Percentiles rank a stretch among this genome's conserved stretches.
These are phyloP conservation scores for Gobius niger DNA, from an alignment of 2,113 vertebrate genomes.

Conservation along the genomic window DNA sequence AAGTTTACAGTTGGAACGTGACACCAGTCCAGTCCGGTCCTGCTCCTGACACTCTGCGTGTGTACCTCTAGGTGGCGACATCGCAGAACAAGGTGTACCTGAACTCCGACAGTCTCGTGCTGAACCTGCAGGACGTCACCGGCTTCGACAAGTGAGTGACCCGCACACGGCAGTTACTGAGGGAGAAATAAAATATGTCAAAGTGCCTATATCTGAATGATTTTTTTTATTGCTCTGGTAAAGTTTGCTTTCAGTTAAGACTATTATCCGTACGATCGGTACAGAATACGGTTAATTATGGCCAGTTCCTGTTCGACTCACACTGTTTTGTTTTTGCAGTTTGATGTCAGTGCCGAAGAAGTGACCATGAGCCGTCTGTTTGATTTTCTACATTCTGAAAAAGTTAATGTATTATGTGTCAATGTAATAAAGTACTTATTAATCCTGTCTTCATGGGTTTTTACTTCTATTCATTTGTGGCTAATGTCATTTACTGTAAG, in stretches of 20 bases:
- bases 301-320: neutral
- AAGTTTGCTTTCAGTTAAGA: too few species aligned
- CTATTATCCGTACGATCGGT: too few species aligned
- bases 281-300: too few species aligned
- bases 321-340: conserved; percentile 23
- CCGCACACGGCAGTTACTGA: too few species aligned
- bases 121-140: conserved; percentile 87
- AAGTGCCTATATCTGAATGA: too few species aligned
- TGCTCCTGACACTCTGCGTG: conserved; percentile 6
- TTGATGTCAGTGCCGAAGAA: conserved; percentile 30
- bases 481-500: too few species aligned
- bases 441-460: too few species aligned
- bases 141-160: conserved; percentile 86
- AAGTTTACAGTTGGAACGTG: conserved; percentile 20
- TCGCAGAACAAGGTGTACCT: conserved; percentile 94
- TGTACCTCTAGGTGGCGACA: conserved; percentile 79
- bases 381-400: conserved; percentile 1
- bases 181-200: too few species aligned
- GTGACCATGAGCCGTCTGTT: conserved; percentile 5
- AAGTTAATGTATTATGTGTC: neutral
- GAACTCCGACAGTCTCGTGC: conserved; percentile 87
- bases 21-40: neutral
- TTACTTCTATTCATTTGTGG: too few species aligned
- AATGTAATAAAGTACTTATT: neutral
- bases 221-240: too few species aligned